Evolutionary conservation across 2,888 invertebrate genomes (phyloP).

Genomic region (Nomada hirtipes): DNA sequence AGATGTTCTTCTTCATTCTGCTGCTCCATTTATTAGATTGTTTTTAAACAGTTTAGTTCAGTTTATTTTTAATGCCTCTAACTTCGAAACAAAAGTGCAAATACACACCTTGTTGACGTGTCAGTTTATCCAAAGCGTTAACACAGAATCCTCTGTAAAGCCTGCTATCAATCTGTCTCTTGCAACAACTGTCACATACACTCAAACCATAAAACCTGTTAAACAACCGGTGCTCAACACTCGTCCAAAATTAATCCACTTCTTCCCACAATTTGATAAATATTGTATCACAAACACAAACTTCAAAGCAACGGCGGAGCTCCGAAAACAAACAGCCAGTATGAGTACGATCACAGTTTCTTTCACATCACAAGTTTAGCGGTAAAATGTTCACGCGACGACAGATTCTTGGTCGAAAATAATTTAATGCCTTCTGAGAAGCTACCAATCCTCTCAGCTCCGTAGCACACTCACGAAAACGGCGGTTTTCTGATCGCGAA

Average conservation of each 20-base stretch:
- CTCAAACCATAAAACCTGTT: too few species aligned
- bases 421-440: not conserved
- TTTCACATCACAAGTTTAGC: not conserved
- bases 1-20: not conserved
- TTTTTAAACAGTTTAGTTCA: not conserved
- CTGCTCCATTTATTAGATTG: not conserved
- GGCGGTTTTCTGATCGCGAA: slow-evolving; percentile 35
- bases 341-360: not conserved
- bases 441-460: not conserved
- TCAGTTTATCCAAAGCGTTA: slow-evolving; percentile 1
- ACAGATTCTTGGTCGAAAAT: not conserved
- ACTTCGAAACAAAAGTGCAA: not conserved
- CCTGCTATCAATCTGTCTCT: not conserved
- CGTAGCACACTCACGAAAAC: slow-evolving; percentile 5
- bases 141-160: not conserved
- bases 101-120: slow-evolving; percentile 9
- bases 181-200: not conserved
- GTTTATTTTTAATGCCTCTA: not conserved
- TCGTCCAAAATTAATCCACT: too few species aligned
- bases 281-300: not conserved
- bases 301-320: too few species aligned
- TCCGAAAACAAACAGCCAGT: too few species aligned
- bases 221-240: too few species aligned
- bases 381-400: not conserved
- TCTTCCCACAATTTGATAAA: not conserved